Evolutionary conservation across 2,113 vertebrate species (phyloP).

Genomic region (Marmota monax): DNA sequence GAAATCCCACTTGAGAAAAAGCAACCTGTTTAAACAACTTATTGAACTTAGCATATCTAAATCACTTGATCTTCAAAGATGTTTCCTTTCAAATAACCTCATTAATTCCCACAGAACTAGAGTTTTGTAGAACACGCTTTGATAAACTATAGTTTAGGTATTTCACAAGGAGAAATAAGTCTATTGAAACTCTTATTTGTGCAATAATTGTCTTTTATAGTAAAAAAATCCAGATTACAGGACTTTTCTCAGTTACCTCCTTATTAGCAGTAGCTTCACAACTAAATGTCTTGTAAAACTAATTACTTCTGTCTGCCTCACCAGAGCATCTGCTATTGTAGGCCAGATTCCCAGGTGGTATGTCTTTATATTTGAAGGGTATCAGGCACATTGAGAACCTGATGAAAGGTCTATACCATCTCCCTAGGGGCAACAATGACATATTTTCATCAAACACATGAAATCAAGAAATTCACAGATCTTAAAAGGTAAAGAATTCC

Average conservation of each 20-base stretch:
- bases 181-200: background rate
- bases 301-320: background rate
- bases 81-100: background rate
- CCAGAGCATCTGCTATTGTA: background rate
- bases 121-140: background rate
- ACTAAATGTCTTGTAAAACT: background rate
- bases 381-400: background rate
- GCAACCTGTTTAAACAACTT: background rate
- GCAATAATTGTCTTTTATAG: background rate
- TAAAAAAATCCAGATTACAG: background rate
- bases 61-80: background rate
- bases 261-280: background rate
- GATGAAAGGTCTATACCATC: background rate
- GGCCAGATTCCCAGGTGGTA: background rate
- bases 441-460: background rate
- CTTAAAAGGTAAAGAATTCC: background rate
- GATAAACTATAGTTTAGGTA: background rate
- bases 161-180: background rate
- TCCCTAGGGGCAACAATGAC: background rate
- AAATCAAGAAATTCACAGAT: background rate
- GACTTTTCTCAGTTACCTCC: background rate
- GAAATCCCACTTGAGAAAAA: background rate
- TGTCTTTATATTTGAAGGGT: background rate
- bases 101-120: background rate
- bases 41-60: background rate